A percentile compares a stretch with the other conserved stretches of the same genome.
These are phyloP conservation scores for Ichneumoninae sp. DNA, from an alignment of 2,888 invertebrate species.

Conservation along the genomic window DNA sequence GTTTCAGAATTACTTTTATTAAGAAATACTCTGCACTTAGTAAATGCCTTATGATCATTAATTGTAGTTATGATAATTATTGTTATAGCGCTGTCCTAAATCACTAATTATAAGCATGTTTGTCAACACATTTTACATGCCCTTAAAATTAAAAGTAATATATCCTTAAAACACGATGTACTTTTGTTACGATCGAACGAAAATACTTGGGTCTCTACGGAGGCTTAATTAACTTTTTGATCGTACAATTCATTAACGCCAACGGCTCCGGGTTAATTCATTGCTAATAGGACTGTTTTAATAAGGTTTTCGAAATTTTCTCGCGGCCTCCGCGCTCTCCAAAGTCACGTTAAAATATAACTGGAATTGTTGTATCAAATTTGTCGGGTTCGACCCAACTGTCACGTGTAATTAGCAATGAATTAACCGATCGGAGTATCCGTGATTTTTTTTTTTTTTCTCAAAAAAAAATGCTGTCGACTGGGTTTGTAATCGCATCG, in stretches of 20 bases:
- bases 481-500: constrained; percentile 28
- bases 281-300: constrained; percentile 31
- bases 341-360: constrained; percentile 4
- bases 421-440: constrained; percentile 42
- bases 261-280: constrained; percentile 55
- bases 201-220: constrained; percentile 77
- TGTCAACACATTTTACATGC: constrained; percentile 84
- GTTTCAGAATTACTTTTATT: constrained; percentile 84
- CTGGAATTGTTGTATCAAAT: constrained; percentile 2
- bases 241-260: constrained; percentile 60
- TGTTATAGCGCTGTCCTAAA: constrained; percentile 84
- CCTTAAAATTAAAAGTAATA: constrained; percentile 84
- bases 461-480: constrained; percentile 40
- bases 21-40: constrained; percentile 85
- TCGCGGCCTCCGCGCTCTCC: background rate
- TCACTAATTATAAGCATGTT: constrained; percentile 84
- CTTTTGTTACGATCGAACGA: constrained; percentile 71
- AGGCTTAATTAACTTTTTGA: constrained; percentile 63
- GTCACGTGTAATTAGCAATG: constrained; percentile 43
- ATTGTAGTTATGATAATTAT: constrained; percentile 84
- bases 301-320: constrained; percentile 16
- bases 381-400: constrained; percentile 12
- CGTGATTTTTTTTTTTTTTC: constrained; percentile 16
- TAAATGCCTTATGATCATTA: constrained; percentile 84
- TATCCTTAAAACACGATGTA: constrained; percentile 81